Conservation (phyloP, 2,888 invertebrate species). For the Eumerus sabulonum region DNA sequence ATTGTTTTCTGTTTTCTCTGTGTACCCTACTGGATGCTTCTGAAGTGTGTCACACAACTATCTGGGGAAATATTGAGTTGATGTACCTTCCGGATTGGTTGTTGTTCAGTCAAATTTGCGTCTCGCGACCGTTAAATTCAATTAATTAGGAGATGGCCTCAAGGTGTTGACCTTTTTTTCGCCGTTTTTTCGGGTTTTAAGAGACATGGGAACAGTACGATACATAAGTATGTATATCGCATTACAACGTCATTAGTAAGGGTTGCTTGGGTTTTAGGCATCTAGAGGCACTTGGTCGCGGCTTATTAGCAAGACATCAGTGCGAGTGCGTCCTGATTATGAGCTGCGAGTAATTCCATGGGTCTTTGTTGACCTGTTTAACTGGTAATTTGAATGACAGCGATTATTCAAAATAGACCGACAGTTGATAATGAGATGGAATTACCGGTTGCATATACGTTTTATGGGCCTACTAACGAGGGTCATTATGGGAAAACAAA, state of each 20-base stretch:
- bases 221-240: too few relatives aligned
- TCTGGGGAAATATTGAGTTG: too few relatives aligned
- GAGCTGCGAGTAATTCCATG: constrained; percentile 23
- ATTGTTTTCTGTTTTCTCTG: too few relatives aligned
- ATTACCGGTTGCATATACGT: too few relatives aligned
- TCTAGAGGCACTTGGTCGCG: constrained; percentile 35
- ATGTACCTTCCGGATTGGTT: too few relatives aligned
- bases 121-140: constrained; percentile 43
- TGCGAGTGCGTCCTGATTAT: constrained; percentile 10
- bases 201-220: too few relatives aligned
- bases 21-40: too few relatives aligned
- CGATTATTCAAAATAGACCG: constrained; percentile 38
- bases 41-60: too few relatives aligned
- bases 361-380: constrained; percentile 22
- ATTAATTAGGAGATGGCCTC: constrained; percentile 36
- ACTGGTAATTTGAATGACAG: neutral
- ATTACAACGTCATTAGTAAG: constrained; percentile 39
- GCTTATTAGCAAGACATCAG: constrained; percentile 19
- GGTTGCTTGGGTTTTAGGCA: neutral
- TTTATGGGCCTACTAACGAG: too few relatives aligned
- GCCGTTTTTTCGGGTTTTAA: too few relatives aligned
- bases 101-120: neutral
- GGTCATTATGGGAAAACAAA: too few relatives aligned
- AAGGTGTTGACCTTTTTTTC: neutral
- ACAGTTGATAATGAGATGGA: constrained; percentile 12